Evolutionary conservation across 2,797 vertebrate species (phyloP).

Genomic region (Darevskia nairensis): DNA sequence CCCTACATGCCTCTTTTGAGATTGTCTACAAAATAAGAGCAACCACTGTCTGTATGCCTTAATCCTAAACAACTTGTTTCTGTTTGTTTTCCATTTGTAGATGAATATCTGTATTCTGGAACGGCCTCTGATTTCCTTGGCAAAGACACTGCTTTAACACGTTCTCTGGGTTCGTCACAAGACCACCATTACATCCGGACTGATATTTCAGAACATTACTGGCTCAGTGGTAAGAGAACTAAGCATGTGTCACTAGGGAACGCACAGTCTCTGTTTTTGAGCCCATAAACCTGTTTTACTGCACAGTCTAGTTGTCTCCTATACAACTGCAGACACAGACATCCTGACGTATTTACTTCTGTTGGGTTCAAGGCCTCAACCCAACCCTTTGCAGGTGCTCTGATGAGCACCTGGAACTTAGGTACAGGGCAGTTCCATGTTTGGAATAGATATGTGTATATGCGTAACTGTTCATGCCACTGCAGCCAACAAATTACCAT

Average conservation of each 20-base stretch:
- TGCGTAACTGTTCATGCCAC: not conserved
- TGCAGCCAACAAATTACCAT: not conserved
- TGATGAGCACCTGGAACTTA: not conserved
- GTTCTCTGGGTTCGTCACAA: conserved; percentile 91
- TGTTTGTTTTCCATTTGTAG: conserved; percentile 76
- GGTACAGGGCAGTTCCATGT: not conserved
- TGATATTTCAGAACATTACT: conserved; percentile 96
- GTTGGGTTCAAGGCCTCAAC: not conserved
- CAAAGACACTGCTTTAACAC: conserved; percentile 94
- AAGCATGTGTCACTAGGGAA: conserved; percentile 54
- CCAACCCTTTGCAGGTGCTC: not conserved
- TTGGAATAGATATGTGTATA: too few relatives aligned
- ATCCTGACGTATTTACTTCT: not conserved
- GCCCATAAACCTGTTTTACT: conserved; percentile 56
- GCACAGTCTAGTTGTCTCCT: not conserved
- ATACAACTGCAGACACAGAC: not conserved
- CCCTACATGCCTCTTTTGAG: not conserved
- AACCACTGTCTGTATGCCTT: not conserved
- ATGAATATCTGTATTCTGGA: conserved; percentile 93
- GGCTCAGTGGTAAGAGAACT: conserved; percentile 91
- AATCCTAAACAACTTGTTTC: conserved; percentile 21
- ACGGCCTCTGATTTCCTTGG: conserved; percentile 98
- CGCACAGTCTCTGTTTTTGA: conserved; percentile 56
- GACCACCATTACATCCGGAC: conserved; percentile 96
- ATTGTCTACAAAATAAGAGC: not conserved